phyloP scores from a whole-genome alignment of 2,113 vertebrate genomes.

The Gambusia holbrooki region DNA sequence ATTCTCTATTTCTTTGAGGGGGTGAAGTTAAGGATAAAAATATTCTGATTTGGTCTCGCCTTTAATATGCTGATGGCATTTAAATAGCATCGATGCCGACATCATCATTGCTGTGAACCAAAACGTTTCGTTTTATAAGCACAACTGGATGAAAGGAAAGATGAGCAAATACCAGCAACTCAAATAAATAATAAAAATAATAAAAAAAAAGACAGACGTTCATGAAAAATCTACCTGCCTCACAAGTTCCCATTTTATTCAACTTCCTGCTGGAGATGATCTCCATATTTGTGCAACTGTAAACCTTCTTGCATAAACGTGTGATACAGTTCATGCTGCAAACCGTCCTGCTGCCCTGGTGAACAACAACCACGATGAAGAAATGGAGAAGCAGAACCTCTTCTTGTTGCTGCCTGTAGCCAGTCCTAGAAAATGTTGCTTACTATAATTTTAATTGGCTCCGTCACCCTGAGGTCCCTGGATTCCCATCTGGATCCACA shows the following conservation, averaged over 20 bases:
- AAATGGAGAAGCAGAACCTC: background rate
- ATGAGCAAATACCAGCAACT: background rate
- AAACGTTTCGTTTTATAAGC: background rate
- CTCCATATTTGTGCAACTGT: background rate
- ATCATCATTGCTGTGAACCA: background rate
- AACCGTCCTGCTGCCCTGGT: background rate
- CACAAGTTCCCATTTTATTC: background rate
- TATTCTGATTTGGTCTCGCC: background rate
- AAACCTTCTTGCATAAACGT: background rate
- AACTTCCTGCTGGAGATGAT: background rate
- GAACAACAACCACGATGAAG: background rate
- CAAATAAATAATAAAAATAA: background rate
- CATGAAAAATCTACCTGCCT: background rate
- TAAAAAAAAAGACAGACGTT: background rate
- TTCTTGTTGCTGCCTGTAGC: background rate
- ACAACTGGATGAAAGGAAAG: background rate
- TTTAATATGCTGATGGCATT: background rate
- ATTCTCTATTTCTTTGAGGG: no score
- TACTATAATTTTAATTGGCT: conserved; percentile 28
- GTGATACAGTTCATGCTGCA: background rate
- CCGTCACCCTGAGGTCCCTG: conserved; percentile 24
- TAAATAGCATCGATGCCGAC: background rate
- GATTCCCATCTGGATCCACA: conserved; percentile 61
- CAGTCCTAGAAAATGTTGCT: background rate
- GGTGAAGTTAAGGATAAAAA: background rate